Conservation (phyloP, 92 coral and sea anemone species). For the Epizoanthus rinbou region DNA sequence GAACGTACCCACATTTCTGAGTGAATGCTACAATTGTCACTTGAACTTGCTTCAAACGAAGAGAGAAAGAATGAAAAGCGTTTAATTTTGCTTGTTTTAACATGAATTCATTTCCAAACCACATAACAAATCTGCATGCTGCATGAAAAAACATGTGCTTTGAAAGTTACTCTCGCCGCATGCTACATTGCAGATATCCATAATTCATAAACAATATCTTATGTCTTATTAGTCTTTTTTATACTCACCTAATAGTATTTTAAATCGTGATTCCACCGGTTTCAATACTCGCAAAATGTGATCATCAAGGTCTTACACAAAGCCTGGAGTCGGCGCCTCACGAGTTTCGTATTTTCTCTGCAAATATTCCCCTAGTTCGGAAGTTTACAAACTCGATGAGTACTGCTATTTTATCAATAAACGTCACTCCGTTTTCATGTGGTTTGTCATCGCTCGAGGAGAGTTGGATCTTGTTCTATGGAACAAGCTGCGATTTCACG, state of each 20-base stretch:
- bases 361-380: constrained; percentile 31
- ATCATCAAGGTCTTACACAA: too few relatives aligned
- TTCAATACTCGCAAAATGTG: too few relatives aligned
- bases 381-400: constrained; percentile 28
- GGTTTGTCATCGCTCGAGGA: constrained; percentile 7
- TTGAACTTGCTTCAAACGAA: too few relatives aligned
- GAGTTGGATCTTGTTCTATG: not conserved
- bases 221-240: not conserved
- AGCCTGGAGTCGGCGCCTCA: not conserved
- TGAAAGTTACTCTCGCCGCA: not conserved
- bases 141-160: constrained; percentile 23
- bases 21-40: too few relatives aligned
- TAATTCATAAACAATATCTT: constrained; percentile 13
- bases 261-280: too few relatives aligned
- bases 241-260: not conserved
- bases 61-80: not conserved
- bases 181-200: not conserved
- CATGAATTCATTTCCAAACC: not conserved
- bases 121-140: not conserved
- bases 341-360: constrained; percentile 15
- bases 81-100: not conserved
- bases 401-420: constrained; percentile 9
- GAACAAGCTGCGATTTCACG: constrained; percentile 16
- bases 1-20: too few relatives aligned
- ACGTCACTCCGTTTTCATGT: constrained; percentile 15